A percentile compares a stretch with the other conserved stretches of the same genome.
Conservation (phyloP, 2,888 invertebrate genomes). For the Dermolepida albohirtum region DNA sequence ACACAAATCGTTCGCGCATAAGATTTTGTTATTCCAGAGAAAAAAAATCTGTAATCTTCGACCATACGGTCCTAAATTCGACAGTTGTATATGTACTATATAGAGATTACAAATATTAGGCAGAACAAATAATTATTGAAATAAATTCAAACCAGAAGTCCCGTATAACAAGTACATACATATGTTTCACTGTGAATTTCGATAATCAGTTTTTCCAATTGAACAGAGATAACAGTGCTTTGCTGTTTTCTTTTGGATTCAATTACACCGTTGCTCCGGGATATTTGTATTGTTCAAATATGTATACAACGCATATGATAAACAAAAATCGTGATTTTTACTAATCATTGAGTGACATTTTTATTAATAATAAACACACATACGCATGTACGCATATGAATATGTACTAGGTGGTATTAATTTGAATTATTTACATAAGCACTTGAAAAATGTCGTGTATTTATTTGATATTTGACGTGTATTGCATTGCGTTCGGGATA, state of each 20-base stretch:
- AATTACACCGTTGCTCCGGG: background rate
- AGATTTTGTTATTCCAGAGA: no score
- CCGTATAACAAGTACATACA: background rate
- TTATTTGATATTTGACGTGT: slow-evolving; percentile 1
- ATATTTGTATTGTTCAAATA: slow-evolving; percentile 1
- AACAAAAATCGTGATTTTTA: slow-evolving; percentile 18
- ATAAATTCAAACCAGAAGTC: slow-evolving; percentile 16
- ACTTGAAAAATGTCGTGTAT: slow-evolving; percentile 1
- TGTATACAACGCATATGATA: background rate
- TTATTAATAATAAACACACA: slow-evolving; percentile 23
- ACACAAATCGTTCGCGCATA: no score
- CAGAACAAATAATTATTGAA: slow-evolving; percentile 14
- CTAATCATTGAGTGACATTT: slow-evolving; percentile 1
- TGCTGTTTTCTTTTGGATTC: slow-evolving; percentile 16
- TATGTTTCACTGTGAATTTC: slow-evolving; percentile 9
- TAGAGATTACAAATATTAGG: background rate
- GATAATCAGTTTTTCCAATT: slow-evolving; percentile 17
- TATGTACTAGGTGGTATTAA: background rate
- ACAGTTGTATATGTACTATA: slow-evolving; percentile 16
- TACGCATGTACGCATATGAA: background rate
- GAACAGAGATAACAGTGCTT: background rate
- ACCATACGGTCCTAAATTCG: slow-evolving; percentile 14
- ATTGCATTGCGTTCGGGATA: background rate
- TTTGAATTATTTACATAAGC: background rate
- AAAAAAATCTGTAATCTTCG: background rate